A percentile compares a stretch with the other conserved stretches of the same genome.
Conservation (phyloP, 2,888 invertebrate species). For the Tuta absoluta region DNA sequence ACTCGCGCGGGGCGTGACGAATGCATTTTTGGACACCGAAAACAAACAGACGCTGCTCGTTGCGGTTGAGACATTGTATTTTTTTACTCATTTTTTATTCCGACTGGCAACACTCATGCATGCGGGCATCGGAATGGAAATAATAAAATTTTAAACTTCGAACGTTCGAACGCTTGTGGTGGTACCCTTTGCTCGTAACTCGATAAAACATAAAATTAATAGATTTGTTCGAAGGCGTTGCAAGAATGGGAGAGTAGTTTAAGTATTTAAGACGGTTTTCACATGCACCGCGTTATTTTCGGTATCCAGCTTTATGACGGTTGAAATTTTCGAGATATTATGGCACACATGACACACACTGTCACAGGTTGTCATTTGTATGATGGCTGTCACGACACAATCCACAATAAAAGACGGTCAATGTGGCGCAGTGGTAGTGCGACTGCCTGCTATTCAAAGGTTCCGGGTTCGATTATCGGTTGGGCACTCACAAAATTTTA, state of each 20-base stretch:
- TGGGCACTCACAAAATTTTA: too few species aligned
- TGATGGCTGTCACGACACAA: too few species aligned
- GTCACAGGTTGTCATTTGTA: too few species aligned
- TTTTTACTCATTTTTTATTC: conserved; percentile 28
- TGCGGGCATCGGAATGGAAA: conserved; percentile 51
- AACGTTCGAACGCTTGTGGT: conserved; percentile 35
- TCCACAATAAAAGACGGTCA: too few species aligned
- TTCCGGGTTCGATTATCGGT: too few species aligned
- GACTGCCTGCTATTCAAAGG: too few species aligned
- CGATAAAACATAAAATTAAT: background rate
- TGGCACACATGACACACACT: too few species aligned
- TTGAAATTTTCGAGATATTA: too few species aligned
- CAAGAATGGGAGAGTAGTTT: background rate
- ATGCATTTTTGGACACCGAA: conserved; percentile 57
- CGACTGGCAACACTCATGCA: conserved; percentile 40
- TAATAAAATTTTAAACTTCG: conserved; percentile 48
- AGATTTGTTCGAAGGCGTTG: background rate
- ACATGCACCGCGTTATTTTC: too few species aligned
- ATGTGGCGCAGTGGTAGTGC: too few species aligned
- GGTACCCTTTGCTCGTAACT: conserved; percentile 27
- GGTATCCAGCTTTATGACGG: too few species aligned
- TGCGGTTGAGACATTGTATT: conserved; percentile 35
- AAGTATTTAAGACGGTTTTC: background rate
- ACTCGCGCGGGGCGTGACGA: conserved; percentile 50
- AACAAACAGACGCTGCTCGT: conserved; percentile 55